Conservation (phyloP, 1,140 invertebrate species). For the Hormaphis cornu region DNA sequence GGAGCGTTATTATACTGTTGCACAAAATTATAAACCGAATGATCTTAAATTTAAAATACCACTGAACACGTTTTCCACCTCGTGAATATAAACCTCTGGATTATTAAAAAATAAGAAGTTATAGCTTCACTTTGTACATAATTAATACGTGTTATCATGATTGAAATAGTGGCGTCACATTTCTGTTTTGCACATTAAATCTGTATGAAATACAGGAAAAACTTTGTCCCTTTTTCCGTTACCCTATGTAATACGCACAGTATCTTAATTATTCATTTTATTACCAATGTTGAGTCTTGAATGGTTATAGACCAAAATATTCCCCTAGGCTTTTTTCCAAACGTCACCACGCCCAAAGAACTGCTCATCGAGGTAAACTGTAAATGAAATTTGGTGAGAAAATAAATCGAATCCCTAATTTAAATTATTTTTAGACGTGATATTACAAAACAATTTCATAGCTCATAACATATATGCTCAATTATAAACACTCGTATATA, state of each 20-base stretch:
- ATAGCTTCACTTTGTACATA: background rate
- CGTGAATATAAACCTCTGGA: conserved; percentile 8
- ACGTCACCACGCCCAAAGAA: background rate
- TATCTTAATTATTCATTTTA: conserved; percentile 2
- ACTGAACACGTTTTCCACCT: background rate
- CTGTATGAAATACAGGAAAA: background rate
- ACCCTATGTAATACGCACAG: background rate
- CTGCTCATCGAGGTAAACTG: too few species aligned
- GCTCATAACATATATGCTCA: too few species aligned
- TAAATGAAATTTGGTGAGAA: too few species aligned
- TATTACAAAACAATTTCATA: too few species aligned
- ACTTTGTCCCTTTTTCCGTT: background rate
- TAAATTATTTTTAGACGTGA: too few species aligned
- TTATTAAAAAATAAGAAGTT: background rate
- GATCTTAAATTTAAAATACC: conserved; percentile 13
- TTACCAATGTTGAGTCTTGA: background rate
- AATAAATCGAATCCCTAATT: too few species aligned
- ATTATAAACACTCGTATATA: too few species aligned
- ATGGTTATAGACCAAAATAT: background rate
- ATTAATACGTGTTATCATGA: too few species aligned
- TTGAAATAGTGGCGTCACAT: background rate
- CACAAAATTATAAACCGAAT: background rate
- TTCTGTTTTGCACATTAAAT: background rate
- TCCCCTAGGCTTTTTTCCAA: background rate
- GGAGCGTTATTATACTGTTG: conserved; percentile 4